Evolutionary conservation across 2,113 vertebrate genomes (phyloP), one percentile per base, ranked within the genome.

Genomic region (Xenopus laevis): DNA sequence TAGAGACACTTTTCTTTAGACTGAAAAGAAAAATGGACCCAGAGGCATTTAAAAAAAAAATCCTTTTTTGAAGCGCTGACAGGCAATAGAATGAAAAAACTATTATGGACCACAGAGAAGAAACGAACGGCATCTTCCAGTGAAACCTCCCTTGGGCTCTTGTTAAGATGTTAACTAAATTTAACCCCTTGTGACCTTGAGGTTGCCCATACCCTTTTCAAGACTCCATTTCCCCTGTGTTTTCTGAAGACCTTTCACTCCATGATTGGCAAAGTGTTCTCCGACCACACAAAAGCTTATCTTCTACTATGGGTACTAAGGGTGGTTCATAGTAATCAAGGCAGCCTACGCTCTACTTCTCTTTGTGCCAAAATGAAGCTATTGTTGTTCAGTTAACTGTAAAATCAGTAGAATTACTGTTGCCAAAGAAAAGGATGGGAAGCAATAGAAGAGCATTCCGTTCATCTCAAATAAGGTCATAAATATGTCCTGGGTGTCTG

Each of bases 381-480:
- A 92, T 96, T 95, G 93, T 91, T 94, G 93, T 86, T 95, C 95
- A 94, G 89, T 92, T 96, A 90, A 94, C 91, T 96, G 93, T 93
- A 93, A 97, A 98, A 96, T 95, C 93, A 90, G 91, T 89, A 89
- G 89, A 91, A 93, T 91, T 92, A 90, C 89, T 92, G 87, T 89
- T 91, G 91, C 85, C 86, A 93, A 91, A 89, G 87, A 78, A 82
- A 71, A 59, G 40, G 58, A 13, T n/a, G 17, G 17, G 17, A 55
- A 55, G 53, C 15, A 16, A 55, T 2, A 4, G 11, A 69, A 86
- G 81, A 83, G 83, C 83, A 87, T 86, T 91, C 84, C 86, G 74
- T 83, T 86, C 85, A 80, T 81, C 81, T 85, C 81, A 81, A 89
- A 86, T 82, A 85, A 89, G 86, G 86, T 87, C 88, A 86, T 9